Conservation (phyloP, 2,797 vertebrate species). For the Nyctibius grandis region DNA sequence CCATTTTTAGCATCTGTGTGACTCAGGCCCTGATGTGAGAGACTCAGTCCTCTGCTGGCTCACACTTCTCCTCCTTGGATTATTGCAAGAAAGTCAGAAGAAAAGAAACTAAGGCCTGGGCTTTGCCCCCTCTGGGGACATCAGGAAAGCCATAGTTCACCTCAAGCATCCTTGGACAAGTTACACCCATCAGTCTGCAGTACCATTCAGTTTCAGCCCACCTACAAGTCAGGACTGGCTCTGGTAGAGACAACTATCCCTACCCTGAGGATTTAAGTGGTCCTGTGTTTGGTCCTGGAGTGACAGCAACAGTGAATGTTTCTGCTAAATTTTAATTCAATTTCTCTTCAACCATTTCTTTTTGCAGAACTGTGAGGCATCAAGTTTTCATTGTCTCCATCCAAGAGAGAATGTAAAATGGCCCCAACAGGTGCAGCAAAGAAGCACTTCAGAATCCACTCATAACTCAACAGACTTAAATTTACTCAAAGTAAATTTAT, state of each 20-base stretch:
- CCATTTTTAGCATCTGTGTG: not conserved
- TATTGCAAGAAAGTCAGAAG: not conserved
- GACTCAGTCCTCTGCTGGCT: not conserved
- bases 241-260: not conserved
- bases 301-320: not conserved
- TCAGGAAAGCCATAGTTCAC: not conserved
- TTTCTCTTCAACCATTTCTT: not conserved
- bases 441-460: not conserved
- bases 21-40: not conserved
- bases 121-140: not conserved
- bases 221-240: not conserved
- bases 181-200: not conserved
- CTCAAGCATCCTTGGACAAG: not conserved
- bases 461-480: constrained; percentile 5
- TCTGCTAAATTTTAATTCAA: not conserved
- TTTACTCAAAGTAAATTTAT: constrained; percentile 15
- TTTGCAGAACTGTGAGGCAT: not conserved
- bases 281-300: not conserved
- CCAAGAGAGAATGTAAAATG: not conserved
- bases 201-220: not conserved
- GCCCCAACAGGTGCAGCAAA: constrained; percentile 17
- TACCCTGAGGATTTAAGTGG: not conserved
- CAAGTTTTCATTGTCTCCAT: not conserved
- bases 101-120: not conserved
- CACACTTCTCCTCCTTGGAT: not conserved